phyloP scores from a whole-genome alignment of 2,113 vertebrate genomes.

The Gymnocephalus cernua region DNA sequence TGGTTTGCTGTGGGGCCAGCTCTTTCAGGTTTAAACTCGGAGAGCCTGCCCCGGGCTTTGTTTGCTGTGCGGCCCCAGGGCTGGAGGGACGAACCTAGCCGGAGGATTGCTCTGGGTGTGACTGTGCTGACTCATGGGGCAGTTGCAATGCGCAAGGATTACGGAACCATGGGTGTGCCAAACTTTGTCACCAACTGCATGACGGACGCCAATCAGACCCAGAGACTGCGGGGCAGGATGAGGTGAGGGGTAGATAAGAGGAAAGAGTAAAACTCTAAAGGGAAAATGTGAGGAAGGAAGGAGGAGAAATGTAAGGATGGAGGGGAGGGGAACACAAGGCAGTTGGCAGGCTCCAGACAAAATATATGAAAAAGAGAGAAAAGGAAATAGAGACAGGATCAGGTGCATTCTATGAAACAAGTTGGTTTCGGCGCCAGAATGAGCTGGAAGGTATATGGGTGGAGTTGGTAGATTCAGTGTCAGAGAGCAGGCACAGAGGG shows the following conservation, averaged over 20 bases:
- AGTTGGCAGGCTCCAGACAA: constrained; percentile 22
- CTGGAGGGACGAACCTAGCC: constrained; percentile 91
- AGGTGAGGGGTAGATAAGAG: constrained; percentile 80
- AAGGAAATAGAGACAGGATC: constrained; percentile 28
- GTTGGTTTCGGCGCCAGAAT: constrained; percentile 43
- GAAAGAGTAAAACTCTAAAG: constrained; percentile 4
- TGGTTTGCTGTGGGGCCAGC: constrained; percentile 95
- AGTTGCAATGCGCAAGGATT: constrained; percentile 90
- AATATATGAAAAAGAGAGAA: constrained; percentile 26
- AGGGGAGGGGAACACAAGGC: constrained; percentile 13
- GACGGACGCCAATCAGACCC: constrained; percentile 89
- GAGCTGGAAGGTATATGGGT: constrained; percentile 61
- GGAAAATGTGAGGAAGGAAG: constrained; percentile 11
- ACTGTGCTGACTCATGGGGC: constrained; percentile 93
- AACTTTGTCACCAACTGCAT: constrained; percentile 92
- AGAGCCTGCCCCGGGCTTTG: constrained; percentile 88
- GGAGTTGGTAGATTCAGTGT: constrained; percentile 51
- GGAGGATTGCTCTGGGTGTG: constrained; percentile 90
- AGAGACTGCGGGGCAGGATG: constrained; percentile 88
- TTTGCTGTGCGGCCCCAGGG: constrained; percentile 93
- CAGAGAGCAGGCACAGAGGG: constrained; percentile 62
- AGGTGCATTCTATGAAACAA: constrained; percentile 40
- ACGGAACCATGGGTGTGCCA: constrained; percentile 87
- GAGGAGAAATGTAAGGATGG: constrained; percentile 17
- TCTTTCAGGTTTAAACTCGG: constrained; percentile 87